Evolutionary conservation across 1,140 invertebrate genomes (phyloP), one percentile per base, ranked within the genome.

Genomic region (Meloidogyne hapla): DNA sequence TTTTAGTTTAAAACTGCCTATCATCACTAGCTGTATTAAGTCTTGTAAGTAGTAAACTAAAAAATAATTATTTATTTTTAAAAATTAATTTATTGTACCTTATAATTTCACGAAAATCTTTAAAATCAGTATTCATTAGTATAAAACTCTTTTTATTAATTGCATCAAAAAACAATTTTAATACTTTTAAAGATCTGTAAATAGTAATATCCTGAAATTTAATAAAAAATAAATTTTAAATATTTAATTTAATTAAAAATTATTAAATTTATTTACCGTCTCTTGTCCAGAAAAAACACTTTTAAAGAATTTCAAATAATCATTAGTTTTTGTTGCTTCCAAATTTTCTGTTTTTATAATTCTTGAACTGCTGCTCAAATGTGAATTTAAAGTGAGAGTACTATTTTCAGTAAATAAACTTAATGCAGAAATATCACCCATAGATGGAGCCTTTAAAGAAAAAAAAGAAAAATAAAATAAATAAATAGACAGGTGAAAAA

Each of bases 401-500:
- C 56, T 73, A 10, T 38, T 63, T n/a, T 42, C 65, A 18, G 28
- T 42, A 10, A 64, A 73, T 42, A 73, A 63, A 63, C 61, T 73
- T n/a, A 73, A 18, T n/a, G 23, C 71, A 64, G 71, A 73, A 38
- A 73, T 40, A 63, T 73, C 64, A 10, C 71, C 56, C 23, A 73
- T 25, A 15, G 71, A 73, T 6, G 71, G 71, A 23, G 71, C 64
- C 71, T 73, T n/a, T n/a, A 21, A 12, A 66, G 38, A 4, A 69
- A 69, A 25, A 40, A 15, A 69, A 18, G 3, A 28, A 69, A n/a
- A n/a, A n/a, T n/a, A 40, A 23, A 69, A 28, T 48, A 63, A 62
- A 6, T 33, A n/a, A 33, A 45, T 1, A n/a, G 6, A 38, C 8
- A 21, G 21, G 9, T 62, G 21, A 23, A 18, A 70, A 33, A 70